Conservation (phyloP, 2,797 vertebrate genomes). For the Diplodus puntazzo region DNA sequence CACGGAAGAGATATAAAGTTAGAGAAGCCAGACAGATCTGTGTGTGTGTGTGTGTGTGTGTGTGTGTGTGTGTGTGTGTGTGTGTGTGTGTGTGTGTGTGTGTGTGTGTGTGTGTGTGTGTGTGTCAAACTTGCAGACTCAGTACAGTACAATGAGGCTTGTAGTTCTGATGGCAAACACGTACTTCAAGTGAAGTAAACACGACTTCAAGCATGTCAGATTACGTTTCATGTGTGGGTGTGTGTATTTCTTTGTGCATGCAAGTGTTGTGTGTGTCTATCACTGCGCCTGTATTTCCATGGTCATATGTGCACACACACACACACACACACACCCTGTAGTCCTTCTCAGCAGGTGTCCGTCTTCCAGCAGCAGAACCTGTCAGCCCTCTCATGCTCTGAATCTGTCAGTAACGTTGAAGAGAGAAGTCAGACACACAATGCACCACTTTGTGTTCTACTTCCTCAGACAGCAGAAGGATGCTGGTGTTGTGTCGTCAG, state of each 20-base stretch:
- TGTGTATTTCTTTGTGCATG: not conserved
- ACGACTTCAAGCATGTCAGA: not conserved
- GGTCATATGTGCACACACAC: not conserved
- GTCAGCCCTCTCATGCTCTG: slow-evolving; percentile 13
- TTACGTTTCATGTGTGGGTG: not conserved
- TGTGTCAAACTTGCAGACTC: not conserved
- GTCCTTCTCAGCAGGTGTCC: slow-evolving; percentile 15
- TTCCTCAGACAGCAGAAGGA: not conserved
- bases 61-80: not conserved
- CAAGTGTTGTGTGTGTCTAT: not conserved
- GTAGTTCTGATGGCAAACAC: not conserved
- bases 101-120: not conserved
- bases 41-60: slow-evolving; percentile 1
- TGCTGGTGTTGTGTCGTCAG: too few species aligned
- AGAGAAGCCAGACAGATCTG: not conserved
- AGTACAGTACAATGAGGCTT: slow-evolving; percentile 9
- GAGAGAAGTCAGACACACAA: slow-evolving; percentile 17
- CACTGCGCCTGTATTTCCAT: not conserved
- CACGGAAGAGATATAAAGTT: not conserved
- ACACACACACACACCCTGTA: slow-evolving; percentile 1
- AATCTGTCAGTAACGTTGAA: slow-evolving; percentile 9
- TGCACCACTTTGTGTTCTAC: not conserved
- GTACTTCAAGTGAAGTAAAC: too few species aligned
- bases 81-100: slow-evolving; percentile 7
- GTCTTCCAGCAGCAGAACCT: not conserved